Evolutionary conservation across 2,888 invertebrate species (phyloP).

Genomic region (Plusia festucae): DNA sequence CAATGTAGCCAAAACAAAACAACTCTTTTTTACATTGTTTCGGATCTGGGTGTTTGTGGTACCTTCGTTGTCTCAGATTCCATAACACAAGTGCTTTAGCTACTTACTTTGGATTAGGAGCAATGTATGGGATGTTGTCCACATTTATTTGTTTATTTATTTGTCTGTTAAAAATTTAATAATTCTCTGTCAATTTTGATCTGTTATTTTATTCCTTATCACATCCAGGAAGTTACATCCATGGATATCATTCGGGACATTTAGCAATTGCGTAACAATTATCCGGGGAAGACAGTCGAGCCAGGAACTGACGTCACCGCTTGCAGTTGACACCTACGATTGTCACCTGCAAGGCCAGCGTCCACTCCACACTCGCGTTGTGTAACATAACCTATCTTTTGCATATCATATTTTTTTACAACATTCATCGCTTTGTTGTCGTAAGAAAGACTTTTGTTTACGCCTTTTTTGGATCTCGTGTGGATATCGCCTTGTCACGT

Average conservation of each 20-base stretch:
- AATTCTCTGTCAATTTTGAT: too few relatives aligned
- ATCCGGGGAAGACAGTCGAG: constrained; percentile 38
- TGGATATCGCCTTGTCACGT: neutral
- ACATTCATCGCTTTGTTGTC: constrained; percentile 2
- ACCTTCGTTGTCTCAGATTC: too few relatives aligned
- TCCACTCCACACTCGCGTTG: constrained; percentile 23
- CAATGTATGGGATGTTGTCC: too few relatives aligned
- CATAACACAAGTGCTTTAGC: too few relatives aligned
- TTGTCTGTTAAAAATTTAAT: too few relatives aligned
- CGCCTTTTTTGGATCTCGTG: neutral
- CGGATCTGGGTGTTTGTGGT: too few relatives aligned
- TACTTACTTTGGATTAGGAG: too few relatives aligned
- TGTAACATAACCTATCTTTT: constrained; percentile 20
- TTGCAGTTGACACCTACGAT: constrained; percentile 62
- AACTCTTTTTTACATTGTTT: too few relatives aligned
- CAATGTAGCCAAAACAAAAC: too few relatives aligned
- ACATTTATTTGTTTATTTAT: too few relatives aligned
- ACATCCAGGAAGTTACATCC: constrained; percentile 15
- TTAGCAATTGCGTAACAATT: constrained; percentile 31
- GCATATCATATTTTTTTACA: too few relatives aligned
- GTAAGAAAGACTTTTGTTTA: neutral
- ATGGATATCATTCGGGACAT: constrained; percentile 20
- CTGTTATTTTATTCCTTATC: neutral
- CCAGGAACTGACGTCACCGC: constrained; percentile 40
- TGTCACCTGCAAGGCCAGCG: constrained; percentile 46